Conservation (phyloP, 1,140 invertebrate genomes). For the Drosophila carrolli region DNA sequence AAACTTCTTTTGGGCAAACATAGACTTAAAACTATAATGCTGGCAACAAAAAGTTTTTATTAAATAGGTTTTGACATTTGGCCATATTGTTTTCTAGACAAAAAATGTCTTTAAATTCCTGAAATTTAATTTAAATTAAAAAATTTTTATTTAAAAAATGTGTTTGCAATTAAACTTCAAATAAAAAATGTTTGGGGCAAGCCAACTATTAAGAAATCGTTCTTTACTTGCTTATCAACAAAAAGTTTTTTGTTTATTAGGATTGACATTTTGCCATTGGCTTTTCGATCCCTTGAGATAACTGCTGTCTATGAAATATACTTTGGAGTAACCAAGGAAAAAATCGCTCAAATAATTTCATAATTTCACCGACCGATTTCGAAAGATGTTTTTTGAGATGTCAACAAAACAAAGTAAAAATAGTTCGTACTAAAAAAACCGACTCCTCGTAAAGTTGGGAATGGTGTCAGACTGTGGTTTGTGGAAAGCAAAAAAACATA, state of each 20-base stretch:
- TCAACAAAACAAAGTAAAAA: slow-evolving; percentile 22
- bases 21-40: no score
- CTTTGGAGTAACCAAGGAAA: not conserved
- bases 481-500: slow-evolving; percentile 3
- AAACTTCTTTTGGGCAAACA: no score
- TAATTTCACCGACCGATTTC: not conserved
- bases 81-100: no score
- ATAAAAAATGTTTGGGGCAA: no score
- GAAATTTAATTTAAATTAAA: no score
- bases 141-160: no score
- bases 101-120: no score
- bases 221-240: no score
- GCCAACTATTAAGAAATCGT: no score
- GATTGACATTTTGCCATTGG: not conserved
- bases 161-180: no score
- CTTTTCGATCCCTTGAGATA: not conserved
- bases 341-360: not conserved
- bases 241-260: not conserved
- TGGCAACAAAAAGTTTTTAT: no score
- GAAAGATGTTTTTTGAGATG: slow-evolving; percentile 2
- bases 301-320: not conserved
- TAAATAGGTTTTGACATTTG: no score
- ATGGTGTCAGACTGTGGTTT: slow-evolving; percentile 16
- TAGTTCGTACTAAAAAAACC: not conserved
- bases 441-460: slow-evolving; percentile 15